Base-by-base conservation (phyloP, 2,113 vertebrate genomes). In the Actinemys pallida region DNA sequence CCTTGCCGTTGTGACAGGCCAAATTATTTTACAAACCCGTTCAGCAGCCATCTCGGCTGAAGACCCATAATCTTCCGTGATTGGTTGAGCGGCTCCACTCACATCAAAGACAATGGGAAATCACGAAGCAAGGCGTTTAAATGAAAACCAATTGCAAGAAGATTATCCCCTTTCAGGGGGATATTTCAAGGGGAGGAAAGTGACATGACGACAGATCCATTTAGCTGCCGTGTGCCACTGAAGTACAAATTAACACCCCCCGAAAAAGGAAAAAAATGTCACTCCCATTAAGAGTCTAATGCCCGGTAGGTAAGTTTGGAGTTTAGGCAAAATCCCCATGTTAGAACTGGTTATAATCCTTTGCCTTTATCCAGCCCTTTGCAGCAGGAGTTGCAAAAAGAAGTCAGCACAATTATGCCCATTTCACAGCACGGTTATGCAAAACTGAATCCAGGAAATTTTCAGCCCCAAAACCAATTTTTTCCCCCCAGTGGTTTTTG, bases 151-250 rank as follows among this genome's bases (percentile, higher is more conserved):
- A 50, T 52, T 82, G 80, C 65, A 87, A 24, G 27, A 83, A 83
- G 69, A 87, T 92, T 87, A 52, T 76, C 56, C 27, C 42, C 31
- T 83, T 86, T 57, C 72, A 45, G 84, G 27, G 83, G 14, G n/a
- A 52, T 92, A 59, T 87, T 92, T 92, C 90, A 87, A 69, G 79
- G 53, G 69, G 80, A 76, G 90, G 42, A 76, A 87, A 83, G 53
- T 50, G 53, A 83, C 65, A 83, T 27, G 57, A 76, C 57, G 47
- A 87, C 76, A 92, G 52, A 91, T 82, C 75, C 35, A 75, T 91
- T 91, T 57, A 76, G 65, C 84, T 83, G 52, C 84, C 57, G 47
- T 24, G 31, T 35, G 84, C 84, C 47, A 83, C 52, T 39, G 42
- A 76, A 83, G 53, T 59, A 83, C 59, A 87, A 82, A 87, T 87